Conservation (phyloP, 2,888 invertebrate species). For the Drosophila seclusa region DNA sequence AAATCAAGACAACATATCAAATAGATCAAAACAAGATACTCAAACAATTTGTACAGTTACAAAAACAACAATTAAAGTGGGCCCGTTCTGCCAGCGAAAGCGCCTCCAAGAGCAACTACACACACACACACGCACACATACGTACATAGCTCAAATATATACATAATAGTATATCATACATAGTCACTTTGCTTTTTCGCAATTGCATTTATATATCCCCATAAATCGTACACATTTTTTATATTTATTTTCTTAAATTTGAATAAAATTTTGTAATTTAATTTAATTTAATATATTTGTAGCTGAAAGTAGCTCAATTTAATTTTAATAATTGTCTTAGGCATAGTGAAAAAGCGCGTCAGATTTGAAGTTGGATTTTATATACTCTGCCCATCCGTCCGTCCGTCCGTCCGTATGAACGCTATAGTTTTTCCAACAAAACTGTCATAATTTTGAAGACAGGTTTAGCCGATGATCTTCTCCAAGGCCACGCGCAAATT, state of each 20-base stretch:
- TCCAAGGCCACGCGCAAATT: not conserved
- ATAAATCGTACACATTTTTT: not conserved
- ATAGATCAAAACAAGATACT: slow-evolving; percentile 13
- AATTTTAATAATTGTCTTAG: not conserved
- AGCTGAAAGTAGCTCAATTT: too few relatives aligned
- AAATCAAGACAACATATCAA: slow-evolving; percentile 12
- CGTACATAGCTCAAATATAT: not conserved
- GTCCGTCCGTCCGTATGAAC: too few relatives aligned
- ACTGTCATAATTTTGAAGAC: too few relatives aligned
- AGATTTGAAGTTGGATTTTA: slow-evolving; percentile 4
- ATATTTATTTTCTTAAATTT: not conserved
- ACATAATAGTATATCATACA: not conserved
- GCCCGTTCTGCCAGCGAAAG: slow-evolving; percentile 57
- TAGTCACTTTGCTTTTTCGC: not conserved
- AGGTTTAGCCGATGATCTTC: too few relatives aligned
- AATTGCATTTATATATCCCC: not conserved
- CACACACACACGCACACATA: not conserved
- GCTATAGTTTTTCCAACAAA: too few relatives aligned
- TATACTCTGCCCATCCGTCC: not conserved
- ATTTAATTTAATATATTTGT: not conserved
- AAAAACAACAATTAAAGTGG: slow-evolving; percentile 52
- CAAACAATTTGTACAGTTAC: not conserved
- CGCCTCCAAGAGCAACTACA: slow-evolving; percentile 56
- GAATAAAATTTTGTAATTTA: not conserved
- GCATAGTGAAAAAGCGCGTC: slow-evolving; percentile 1